Evolutionary conservation across 2,113 vertebrate species (phyloP).

Genomic region (Corydoras maculifer): DNA sequence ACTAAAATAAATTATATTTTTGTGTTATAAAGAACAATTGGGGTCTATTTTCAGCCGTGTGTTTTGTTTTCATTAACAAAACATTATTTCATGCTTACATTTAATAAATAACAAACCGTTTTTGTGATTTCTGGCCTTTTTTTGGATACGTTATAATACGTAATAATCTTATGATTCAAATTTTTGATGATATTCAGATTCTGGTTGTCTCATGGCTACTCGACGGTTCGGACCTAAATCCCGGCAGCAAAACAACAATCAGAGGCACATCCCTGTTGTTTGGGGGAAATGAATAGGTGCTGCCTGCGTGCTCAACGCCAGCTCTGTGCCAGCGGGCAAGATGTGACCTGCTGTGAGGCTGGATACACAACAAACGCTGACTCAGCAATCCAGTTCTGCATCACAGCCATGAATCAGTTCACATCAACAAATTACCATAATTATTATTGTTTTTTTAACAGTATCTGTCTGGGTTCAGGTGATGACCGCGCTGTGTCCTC

Average conservation of each 20-base stretch:
- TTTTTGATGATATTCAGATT: no score
- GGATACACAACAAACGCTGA: constrained; percentile 34
- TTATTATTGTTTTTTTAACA: not conserved
- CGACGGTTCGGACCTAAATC: not conserved
- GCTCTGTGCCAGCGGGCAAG: constrained; percentile 31
- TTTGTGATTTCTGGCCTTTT: no score
- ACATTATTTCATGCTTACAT: no score
- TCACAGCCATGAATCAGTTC: constrained; percentile 4
- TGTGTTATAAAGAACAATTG: no score
- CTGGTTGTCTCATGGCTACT: no score
- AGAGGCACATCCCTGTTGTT: constrained; percentile 25
- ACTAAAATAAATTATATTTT: no score
- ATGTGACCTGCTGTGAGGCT: constrained; percentile 46
- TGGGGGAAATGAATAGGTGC: constrained; percentile 33
- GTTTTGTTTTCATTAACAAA: no score
- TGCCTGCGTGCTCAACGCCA: constrained; percentile 20
- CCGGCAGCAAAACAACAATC: constrained; percentile 29
- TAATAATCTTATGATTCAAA: no score
- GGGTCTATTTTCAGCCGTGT: no score
- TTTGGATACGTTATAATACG: no score
- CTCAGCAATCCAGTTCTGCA: constrained; percentile 22
- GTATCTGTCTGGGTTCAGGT: not conserved
- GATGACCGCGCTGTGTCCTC: not conserved
- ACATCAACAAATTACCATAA: not conserved
- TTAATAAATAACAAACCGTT: no score